Evolutionary conservation across 1,140 invertebrate genomes (phyloP), one percentile per base, ranked within the genome.

Genomic region (Hyles vespertilio): DNA sequence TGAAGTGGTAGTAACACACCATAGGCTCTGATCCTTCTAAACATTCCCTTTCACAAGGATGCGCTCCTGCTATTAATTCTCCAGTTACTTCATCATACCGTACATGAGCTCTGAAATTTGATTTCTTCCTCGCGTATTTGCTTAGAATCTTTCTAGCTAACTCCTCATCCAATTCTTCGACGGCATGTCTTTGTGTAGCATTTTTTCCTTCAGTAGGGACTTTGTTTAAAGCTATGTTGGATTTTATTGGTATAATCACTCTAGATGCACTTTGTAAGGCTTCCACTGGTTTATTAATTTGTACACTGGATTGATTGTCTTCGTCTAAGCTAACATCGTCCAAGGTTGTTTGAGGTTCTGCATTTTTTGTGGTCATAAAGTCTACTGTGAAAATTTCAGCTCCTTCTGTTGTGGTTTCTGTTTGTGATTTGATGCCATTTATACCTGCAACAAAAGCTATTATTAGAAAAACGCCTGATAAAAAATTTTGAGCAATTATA

Each of bases 1-100:
- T 84, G 70, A 96, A 96, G 55, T 91, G 85, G 75, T 95, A 96
- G 51, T 90, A 81, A 67, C 95, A 96, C 6, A 90, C 87, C 91
- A 92, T 93, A 2, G 91, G 89, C n/a, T 89, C 73, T 58, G 79
- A 82, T 2, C 78, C 90, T 55, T 88, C 90, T 52, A 63, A 77
- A 66, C 90, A 91, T 67, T 87, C 79, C 60, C 90, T 80, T 44
- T 89, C 76, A 75, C 90, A 91, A 3, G 89, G 89, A 71, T 91
- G 87, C 50, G 81, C 74, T 11, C 77, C 81, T 9, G 73, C 74
- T 11, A 83, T 71, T 10, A 89, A 49, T 69, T 86, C 82, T 43
- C 84, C 84, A 5, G 81, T 87, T 0, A 82, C 77, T 73, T 87
- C 86, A 63, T 84, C 80, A 46, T 89, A 86, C 63, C 74, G 64